phyloP scores from a whole-genome alignment of 2,888 invertebrate genomes.

The Chloromyia formosa region DNA sequence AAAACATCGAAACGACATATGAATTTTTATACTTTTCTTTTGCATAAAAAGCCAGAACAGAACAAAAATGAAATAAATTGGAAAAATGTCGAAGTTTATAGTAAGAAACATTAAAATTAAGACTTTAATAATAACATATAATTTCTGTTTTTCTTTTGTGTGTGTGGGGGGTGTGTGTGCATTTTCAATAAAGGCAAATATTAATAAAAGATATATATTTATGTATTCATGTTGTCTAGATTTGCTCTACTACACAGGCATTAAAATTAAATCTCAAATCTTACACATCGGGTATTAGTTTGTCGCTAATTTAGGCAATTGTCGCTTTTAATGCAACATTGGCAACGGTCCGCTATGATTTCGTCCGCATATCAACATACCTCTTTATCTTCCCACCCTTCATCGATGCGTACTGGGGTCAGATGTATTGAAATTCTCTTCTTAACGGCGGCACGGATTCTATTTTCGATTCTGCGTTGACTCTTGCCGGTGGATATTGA shows the following conservation, averaged over 20 bases:
- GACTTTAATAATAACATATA: conserved; percentile 18
- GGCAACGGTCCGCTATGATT: conserved; percentile 53
- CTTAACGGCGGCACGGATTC: conserved; percentile 70
- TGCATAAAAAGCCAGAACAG: not conserved
- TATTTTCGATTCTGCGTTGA: conserved; percentile 50
- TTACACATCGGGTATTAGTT: conserved; percentile 36
- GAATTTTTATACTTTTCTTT: not conserved
- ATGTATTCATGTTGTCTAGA: conserved; percentile 36
- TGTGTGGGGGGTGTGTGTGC: too few relatives aligned
- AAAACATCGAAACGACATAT: too few relatives aligned
- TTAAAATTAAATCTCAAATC: conserved; percentile 26
- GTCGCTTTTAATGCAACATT: conserved; percentile 59
- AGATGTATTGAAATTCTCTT: conserved; percentile 91
- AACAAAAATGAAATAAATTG: not conserved
- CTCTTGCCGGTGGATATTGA: conserved; percentile 48
- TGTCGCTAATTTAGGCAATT: conserved; percentile 52
- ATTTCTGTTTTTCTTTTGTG: not conserved
- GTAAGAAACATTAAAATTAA: conserved; percentile 18
- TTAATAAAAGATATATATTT: conserved; percentile 31
- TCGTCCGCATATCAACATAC: too few relatives aligned
- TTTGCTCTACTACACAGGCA: conserved; percentile 22
- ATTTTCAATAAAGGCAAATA: conserved; percentile 14
- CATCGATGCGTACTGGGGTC: too few relatives aligned
- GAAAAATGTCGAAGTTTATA: not conserved
- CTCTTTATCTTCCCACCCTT: too few relatives aligned